Percentiles rank a stretch among this genome's conserved stretches.
phyloP scores from a whole-genome alignment of 2,888 invertebrate species.

The Blomia tropicalis region DNA sequence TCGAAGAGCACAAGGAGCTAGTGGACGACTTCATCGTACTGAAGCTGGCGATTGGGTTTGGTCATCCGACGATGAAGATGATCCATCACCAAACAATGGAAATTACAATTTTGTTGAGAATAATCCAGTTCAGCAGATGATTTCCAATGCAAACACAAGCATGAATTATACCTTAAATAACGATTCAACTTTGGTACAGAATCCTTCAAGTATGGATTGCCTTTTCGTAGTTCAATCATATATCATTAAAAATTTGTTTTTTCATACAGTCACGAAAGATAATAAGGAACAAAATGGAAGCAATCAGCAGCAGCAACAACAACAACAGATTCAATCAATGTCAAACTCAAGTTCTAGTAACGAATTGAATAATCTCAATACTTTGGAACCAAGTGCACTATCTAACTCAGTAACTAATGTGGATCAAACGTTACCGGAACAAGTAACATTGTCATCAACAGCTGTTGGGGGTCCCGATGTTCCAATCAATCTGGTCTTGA shows the following conservation, averaged over 20 bases:
- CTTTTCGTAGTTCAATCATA: not conserved
- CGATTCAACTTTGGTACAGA: conserved; percentile 3
- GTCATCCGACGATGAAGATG: conserved; percentile 76
- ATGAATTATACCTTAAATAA: not conserved
- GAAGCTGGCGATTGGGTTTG: conserved; percentile 96
- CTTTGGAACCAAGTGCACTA: not conserved
- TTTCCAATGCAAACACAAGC: not conserved
- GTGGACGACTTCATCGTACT: conserved; percentile 69
- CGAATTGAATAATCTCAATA: not conserved
- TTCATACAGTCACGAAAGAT: not conserved
- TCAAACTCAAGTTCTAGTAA: not conserved
- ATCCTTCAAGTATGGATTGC: not conserved
- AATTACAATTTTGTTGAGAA: not conserved
- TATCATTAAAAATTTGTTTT: not conserved
- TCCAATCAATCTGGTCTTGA: conserved; percentile 62
- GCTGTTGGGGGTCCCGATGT: conserved; percentile 7
- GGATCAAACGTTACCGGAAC: not conserved
- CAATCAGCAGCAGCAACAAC: too few relatives aligned
- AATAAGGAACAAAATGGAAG: not conserved
- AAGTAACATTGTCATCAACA: not conserved
- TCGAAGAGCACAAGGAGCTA: conserved; percentile 67
- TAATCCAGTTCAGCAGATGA: not conserved
- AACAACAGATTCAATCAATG: not conserved
- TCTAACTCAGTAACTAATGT: not conserved
- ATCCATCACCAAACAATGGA: conserved; percentile 32